Conservation (phyloP, 2,113 vertebrate genomes). For the Mixornis gularis region DNA sequence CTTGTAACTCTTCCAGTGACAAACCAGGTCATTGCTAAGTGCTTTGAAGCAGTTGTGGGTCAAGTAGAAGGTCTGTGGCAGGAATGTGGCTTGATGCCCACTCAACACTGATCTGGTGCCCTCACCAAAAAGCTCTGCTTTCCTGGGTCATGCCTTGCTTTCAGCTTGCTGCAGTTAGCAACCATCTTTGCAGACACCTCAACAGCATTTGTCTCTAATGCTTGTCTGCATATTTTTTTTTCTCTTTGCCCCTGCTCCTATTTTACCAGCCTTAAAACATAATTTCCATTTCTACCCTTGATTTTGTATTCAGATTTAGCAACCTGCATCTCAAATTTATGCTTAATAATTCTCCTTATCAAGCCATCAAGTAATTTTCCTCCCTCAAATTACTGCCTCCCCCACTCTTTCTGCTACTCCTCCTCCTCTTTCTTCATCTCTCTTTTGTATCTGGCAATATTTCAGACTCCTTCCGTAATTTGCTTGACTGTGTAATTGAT, state of each 20-base stretch:
- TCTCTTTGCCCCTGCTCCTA: not conserved
- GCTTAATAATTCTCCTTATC: conserved; percentile 55
- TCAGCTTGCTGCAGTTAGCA: not conserved
- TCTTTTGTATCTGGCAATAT: conserved; percentile 57
- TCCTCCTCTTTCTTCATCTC: conserved; percentile 48
- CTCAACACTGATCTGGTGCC: not conserved
- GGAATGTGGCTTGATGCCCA: not conserved
- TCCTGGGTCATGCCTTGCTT: not conserved
- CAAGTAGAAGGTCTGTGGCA: not conserved
- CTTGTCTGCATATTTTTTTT: not conserved
- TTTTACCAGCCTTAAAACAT: conserved; percentile 13
- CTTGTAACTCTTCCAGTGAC: not conserved
- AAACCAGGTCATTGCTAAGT: not conserved
- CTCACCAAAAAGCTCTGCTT: not conserved
- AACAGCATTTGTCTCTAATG: not conserved
- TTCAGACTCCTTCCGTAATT: conserved; percentile 48
- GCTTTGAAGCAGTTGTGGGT: not conserved
- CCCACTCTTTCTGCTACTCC: conserved; percentile 22
- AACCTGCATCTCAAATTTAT: conserved; percentile 31
- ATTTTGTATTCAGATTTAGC: conserved; percentile 59
- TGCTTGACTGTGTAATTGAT: conserved; percentile 67
- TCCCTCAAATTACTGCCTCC: conserved; percentile 42
- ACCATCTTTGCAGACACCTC: not conserved
- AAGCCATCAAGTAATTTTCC: conserved; percentile 62
- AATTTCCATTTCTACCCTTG: not conserved